phyloP scores from a whole-genome alignment of 2,113 vertebrate species.

The Halichoeres trimaculatus region DNA sequence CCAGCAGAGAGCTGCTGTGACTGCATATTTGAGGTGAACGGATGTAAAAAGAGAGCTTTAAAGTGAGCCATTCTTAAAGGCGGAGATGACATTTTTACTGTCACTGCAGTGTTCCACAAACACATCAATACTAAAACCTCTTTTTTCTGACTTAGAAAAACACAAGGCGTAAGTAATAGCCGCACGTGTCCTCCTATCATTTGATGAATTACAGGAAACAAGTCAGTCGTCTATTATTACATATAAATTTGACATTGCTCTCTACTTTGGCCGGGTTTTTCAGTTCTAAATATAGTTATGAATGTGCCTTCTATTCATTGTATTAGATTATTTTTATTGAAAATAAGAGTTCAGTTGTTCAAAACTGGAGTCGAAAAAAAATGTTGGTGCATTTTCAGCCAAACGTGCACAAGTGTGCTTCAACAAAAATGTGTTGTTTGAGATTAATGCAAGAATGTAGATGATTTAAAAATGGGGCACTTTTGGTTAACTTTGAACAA shows the following conservation, averaged over 20 bases:
- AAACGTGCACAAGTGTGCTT: too few species aligned
- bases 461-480: too few species aligned
- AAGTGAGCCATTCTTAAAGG: slow-evolving; percentile 63
- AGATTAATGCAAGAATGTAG: too few species aligned
- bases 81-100: slow-evolving; percentile 72
- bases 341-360: not conserved
- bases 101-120: slow-evolving; percentile 57
- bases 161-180: slow-evolving; percentile 56
- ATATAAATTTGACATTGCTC: slow-evolving; percentile 37
- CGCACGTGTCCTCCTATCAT: slow-evolving; percentile 37
- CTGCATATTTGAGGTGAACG: slow-evolving; percentile 73
- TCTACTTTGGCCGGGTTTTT: not conserved
- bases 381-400: too few species aligned
- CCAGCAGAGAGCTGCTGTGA: slow-evolving; percentile 58
- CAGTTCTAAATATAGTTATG: slow-evolving; percentile 43
- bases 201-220: slow-evolving; percentile 64
- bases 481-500: too few species aligned
- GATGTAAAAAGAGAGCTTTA: slow-evolving; percentile 35
- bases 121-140: slow-evolving; percentile 43
- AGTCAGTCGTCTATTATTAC: slow-evolving; percentile 28
- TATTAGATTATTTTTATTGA: slow-evolving; percentile 12
- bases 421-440: too few species aligned
- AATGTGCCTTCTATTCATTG: slow-evolving; percentile 5
- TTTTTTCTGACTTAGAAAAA: slow-evolving; percentile 55
- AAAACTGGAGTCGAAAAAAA: not conserved